Percentiles rank a stretch among this genome's conserved stretches.
Conservation (phyloP, 1,140 invertebrate genomes). For the Euschistus heros region DNA sequence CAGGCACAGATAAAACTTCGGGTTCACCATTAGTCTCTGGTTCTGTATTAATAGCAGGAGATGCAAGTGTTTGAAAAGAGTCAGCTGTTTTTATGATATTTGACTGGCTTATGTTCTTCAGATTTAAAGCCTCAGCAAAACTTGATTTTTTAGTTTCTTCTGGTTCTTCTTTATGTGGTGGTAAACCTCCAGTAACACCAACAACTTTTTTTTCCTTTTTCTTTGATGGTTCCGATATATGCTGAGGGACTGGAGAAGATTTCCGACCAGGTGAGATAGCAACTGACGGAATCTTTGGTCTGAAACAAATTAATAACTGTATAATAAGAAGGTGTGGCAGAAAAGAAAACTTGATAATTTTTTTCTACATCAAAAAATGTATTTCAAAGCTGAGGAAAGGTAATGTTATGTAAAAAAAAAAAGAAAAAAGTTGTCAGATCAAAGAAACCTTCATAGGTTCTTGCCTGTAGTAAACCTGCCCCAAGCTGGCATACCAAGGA, state of each 20-base stretch:
- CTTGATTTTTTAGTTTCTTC: not conserved
- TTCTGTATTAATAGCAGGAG: not conserved
- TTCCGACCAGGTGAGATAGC: not conserved
- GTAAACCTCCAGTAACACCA: not conserved
- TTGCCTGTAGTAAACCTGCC: no score
- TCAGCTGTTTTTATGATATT: not conserved
- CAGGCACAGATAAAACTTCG: not conserved
- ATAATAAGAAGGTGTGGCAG: no score
- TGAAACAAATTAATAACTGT: not conserved
- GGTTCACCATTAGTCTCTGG: not conserved
- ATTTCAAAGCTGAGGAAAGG: no score
- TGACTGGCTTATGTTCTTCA: not conserved
- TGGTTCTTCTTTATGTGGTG: not conserved
- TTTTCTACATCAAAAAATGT: no score
- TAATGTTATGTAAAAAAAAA: no score
- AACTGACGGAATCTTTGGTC: not conserved
- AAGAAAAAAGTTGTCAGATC: no score
- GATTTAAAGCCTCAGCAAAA: not conserved
- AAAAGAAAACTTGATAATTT: no score
- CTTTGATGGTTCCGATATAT: not conserved
- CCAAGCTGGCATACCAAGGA: no score
- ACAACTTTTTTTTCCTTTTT: constrained; percentile 2
- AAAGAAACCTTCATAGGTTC: no score
- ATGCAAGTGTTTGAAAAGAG: not conserved
- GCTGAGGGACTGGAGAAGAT: not conserved